Conservation (phyloP, 2,113 vertebrate genomes). For the Dolichallabes microphthalmus region DNA sequence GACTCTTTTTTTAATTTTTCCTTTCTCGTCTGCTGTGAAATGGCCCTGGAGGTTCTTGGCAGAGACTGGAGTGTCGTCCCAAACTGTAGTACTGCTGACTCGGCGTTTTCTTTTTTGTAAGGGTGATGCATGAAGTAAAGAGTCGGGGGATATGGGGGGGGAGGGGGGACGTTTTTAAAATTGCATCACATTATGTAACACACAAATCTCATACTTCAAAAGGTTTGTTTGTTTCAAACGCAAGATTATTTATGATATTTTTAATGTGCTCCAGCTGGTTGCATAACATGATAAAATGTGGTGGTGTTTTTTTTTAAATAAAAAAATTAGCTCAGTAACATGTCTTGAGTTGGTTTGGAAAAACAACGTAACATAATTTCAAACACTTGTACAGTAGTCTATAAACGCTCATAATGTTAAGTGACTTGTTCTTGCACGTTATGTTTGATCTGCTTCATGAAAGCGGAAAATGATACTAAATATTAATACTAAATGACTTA, state of each 20-base stretch:
- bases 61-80: background rate
- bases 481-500: background rate
- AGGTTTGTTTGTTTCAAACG: background rate
- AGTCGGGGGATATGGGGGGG: background rate
- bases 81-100: constrained; percentile 20
- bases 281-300: too few species aligned
- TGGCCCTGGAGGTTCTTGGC: constrained; percentile 9
- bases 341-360: background rate
- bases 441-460: background rate
- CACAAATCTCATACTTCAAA: background rate
- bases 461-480: too few species aligned
- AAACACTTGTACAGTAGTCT: background rate
- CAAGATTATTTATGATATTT: background rate
- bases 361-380: background rate
- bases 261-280: background rate
- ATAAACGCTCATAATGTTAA: background rate
- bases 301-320: too few species aligned
- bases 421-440: background rate
- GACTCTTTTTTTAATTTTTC: constrained; percentile 3
- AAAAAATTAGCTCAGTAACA: background rate
- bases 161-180: too few species aligned
- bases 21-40: background rate
- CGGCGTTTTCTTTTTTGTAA: background rate
- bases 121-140: background rate
- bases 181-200: background rate